phyloP scores from a whole-genome alignment of 1,140 invertebrate species.

The Bilobella aurantiaca region DNA sequence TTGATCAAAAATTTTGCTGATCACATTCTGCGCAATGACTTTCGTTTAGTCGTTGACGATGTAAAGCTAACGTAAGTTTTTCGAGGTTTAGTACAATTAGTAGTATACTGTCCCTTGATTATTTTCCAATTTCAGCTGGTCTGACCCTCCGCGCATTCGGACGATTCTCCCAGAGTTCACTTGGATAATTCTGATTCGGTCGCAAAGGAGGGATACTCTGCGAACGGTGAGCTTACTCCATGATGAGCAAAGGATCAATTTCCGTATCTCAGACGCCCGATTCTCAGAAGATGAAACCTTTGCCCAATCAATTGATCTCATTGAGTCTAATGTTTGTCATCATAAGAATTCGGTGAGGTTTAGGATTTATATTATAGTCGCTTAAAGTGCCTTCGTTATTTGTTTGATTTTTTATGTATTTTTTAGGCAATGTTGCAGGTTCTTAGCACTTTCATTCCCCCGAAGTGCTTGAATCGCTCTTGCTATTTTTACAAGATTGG shows the following conservation, averaged over 20 bases:
- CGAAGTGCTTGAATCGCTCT: neutral
- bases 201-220: no score
- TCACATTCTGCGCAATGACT: no score
- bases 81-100: no score
- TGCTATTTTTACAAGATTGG: constrained; percentile 5
- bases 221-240: constrained; percentile 9
- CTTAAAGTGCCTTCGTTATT: neutral
- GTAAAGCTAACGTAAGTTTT: no score
- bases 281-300: constrained; percentile 1
- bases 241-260: neutral
- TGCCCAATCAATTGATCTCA: neutral
- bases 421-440: neutral
- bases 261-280: constrained; percentile 1
- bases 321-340: neutral
- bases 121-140: no score
- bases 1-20: no score
- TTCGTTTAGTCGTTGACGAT: no score
- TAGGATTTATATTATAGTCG: neutral
- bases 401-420: neutral
- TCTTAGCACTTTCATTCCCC: constrained; percentile 5
- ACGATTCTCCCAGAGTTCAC: no score
- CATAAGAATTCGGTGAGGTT: neutral
- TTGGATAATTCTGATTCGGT: no score
- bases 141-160: no score
- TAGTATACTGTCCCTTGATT: no score